Base-by-base conservation (phyloP, 1,140 invertebrate species). In the Calliphora vicina region DNA sequence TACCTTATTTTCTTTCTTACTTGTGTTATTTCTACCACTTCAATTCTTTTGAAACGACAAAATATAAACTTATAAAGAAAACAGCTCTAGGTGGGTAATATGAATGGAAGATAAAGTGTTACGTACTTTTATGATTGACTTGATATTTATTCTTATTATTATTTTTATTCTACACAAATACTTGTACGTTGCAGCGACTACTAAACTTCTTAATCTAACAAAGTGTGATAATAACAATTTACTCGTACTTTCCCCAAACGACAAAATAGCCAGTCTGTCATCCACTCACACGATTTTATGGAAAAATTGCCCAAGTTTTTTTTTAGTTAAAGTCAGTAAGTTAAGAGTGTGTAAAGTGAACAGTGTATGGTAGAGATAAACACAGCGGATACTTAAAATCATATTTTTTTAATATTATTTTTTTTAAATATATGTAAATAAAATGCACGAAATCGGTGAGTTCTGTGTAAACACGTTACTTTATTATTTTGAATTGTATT, bases 281-380 rank as follows among this genome's bases (percentile, higher is more conserved):
- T n/a, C 50, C 5, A 57, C 0, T n/a, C 17, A 57, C 5, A 57
- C 35, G 35, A 67, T 67, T 20, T 23, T 5, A 67, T 50, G n/a
- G 20, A 67, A 23, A 67, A 67, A 67, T 67, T 67, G n/a, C 23
- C 20, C n/a, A 67, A 67, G 13, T 57, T 57, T 12, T 15, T n/a
- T 17, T 15, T 57, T 23, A 20, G 1, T 67, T 67, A 23, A 23
- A 67, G 4, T 67, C 20, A 67, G 61, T 67, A 23, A 67, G 61
- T 67, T 67, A 67, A 25, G n/a, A 67, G 61, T 67, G 61, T 67
- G 61, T 67, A 67, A 67, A 67, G 61, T 67, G 61, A 25, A 67
- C 20, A 67, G 61, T 23, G n/a, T 25, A 67, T 6, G 23, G 9
- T 23, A 25, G 20, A 67, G 61, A 23, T 67, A 23, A 67, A 25